phyloP scores from a whole-genome alignment of 2,888 invertebrate species.

The Lymantria monacha region DNA sequence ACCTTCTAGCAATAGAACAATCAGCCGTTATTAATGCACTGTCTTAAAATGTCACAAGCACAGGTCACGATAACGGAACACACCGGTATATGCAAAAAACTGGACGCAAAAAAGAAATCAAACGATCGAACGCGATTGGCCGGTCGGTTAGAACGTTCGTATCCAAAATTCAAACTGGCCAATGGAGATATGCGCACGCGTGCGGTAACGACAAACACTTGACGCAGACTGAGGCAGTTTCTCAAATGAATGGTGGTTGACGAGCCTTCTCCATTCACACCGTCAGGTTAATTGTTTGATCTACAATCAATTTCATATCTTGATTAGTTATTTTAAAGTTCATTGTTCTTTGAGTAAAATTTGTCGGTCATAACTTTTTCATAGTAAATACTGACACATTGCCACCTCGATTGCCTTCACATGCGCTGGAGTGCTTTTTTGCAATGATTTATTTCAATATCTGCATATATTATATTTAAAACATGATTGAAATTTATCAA shows the following conservation, averaged over 20 bases:
- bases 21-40: conserved; percentile 43
- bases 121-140: conserved; percentile 71
- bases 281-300: conserved; percentile 46
- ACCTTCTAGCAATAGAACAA: conserved; percentile 47
- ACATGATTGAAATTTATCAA: neutral
- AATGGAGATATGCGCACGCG: conserved; percentile 56
- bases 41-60: conserved; percentile 66
- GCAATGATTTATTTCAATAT: conserved; percentile 52
- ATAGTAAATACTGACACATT: conserved; percentile 31
- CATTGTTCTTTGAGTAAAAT: conserved; percentile 12
- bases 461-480: conserved; percentile 36
- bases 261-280: conserved; percentile 73
- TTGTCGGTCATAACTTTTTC: conserved; percentile 38
- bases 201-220: conserved; percentile 59
- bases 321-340: conserved; percentile 2
- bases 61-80: conserved; percentile 64
- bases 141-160: conserved; percentile 54
- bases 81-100: conserved; percentile 60
- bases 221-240: conserved; percentile 69
- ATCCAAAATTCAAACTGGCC: conserved; percentile 65
- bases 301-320: conserved; percentile 26
- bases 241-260: conserved; percentile 66
- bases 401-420: conserved; percentile 76
- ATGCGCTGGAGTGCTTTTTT: conserved; percentile 74
- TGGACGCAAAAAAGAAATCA: conserved; percentile 68